Percentiles rank a stretch among this genome's conserved stretches.
These are phyloP conservation scores for Pararge aegeria DNA, from an alignment of 1,140 invertebrate species.

Conservation along the genomic window DNA sequence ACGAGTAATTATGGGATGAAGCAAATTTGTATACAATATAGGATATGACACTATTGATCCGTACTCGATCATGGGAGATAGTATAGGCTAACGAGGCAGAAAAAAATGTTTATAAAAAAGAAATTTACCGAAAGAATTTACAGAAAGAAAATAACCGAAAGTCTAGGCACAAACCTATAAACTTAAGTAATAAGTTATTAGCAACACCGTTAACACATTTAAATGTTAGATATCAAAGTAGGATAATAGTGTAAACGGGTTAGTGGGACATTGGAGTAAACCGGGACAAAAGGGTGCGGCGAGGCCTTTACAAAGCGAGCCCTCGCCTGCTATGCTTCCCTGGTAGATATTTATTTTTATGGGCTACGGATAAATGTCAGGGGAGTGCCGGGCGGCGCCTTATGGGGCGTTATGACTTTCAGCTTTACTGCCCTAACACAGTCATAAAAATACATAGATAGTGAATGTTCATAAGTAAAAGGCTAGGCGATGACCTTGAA, in stretches of 20 bases:
- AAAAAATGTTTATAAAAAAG: too few species aligned
- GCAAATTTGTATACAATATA: too few species aligned
- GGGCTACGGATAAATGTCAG: slow-evolving; percentile 73
- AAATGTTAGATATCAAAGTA: slow-evolving; percentile 16
- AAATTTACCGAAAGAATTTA: too few species aligned
- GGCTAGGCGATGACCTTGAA: slow-evolving; percentile 26
- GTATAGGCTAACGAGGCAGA: too few species aligned
- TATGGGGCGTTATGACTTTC: slow-evolving; percentile 35
- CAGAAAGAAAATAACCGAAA: too few species aligned
- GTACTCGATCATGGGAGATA: too few species aligned
- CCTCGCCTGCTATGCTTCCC: slow-evolving; percentile 56
- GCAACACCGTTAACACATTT: not conserved
- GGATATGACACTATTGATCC: too few species aligned
- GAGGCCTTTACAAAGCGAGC: slow-evolving; percentile 63
- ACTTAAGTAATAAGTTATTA: not conserved
- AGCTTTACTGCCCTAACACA: slow-evolving; percentile 21
- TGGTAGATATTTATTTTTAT: slow-evolving; percentile 77
- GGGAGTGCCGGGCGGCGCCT: slow-evolving; percentile 65
- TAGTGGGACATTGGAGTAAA: slow-evolving; percentile 56
- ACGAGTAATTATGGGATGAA: too few species aligned
- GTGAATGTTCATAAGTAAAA: slow-evolving; percentile 22
- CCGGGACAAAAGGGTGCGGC: slow-evolving; percentile 57
- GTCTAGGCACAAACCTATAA: not conserved
- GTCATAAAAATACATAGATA: slow-evolving; percentile 24
- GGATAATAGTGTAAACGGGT: slow-evolving; percentile 46